Conservation (phyloP, 2,113 vertebrate genomes). For the Sitta europaea region DNA sequence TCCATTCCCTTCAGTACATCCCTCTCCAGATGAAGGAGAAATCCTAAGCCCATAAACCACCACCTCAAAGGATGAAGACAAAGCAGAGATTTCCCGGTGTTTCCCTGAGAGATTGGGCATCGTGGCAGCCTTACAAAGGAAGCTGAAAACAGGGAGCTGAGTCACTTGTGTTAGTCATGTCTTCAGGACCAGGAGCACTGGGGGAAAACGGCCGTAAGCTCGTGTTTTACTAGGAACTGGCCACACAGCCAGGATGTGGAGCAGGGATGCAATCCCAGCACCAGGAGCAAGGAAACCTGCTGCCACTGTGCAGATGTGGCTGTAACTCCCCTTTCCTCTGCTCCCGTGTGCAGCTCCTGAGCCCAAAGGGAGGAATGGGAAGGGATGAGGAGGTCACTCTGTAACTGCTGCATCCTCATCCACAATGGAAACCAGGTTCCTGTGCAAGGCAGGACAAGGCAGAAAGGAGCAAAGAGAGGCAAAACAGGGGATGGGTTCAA, state of each 20-base stretch:
- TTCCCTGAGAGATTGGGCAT: neutral
- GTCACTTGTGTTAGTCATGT: neutral
- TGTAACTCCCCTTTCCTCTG: neutral
- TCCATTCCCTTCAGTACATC: neutral
- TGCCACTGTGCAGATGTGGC: neutral
- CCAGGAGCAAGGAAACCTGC: fast-evolving
- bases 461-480: neutral
- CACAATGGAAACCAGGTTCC: neutral
- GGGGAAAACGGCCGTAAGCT: fast-evolving
- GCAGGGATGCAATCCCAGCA: neutral
- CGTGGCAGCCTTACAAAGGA: fast-evolving
- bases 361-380: fast-evolving
- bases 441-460: neutral
- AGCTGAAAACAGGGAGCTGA: neutral
- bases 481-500: neutral
- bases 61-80: neutral
- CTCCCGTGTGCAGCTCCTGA: fast-evolving
- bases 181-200: neutral
- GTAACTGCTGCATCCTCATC: neutral
- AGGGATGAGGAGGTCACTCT: fast-evolving
- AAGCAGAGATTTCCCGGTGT: neutral
- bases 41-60: neutral
- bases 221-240: fast-evolving
- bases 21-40: neutral
- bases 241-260: fast-evolving